phyloP scores from a whole-genome alignment of 2,113 vertebrate genomes.

The Meriones unguiculatus region DNA sequence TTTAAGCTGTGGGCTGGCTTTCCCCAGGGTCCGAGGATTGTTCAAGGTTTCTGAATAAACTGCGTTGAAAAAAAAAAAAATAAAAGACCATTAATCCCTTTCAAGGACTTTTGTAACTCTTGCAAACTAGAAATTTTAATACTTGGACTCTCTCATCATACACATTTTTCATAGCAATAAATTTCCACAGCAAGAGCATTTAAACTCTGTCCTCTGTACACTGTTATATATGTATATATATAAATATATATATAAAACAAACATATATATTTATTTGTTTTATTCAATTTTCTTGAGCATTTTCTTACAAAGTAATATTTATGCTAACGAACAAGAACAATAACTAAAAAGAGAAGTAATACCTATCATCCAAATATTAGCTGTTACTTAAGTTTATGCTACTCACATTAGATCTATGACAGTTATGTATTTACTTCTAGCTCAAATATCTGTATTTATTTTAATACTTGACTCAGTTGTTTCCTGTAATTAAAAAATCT shows the following conservation, averaged over 20 bases:
- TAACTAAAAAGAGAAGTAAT: not conserved
- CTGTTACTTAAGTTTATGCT: not conserved
- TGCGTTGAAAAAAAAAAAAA: no score
- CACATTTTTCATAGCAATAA: not conserved
- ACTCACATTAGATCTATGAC: not conserved
- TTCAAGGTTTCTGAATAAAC: no score
- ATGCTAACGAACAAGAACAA: not conserved
- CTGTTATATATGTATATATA: not conserved
- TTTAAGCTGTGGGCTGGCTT: no score
- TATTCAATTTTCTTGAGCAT: no score
- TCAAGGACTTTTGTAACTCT: not conserved
- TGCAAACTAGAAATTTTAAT: not conserved
- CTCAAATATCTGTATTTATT: not conserved
- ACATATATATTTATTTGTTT: no score
- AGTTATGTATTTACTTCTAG: accelerated
- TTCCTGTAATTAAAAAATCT: not conserved
- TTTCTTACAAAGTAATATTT: not conserved
- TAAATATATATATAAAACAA: no score
- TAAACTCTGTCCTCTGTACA: accelerated
- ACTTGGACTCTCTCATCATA: not conserved
- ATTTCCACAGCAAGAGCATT: not conserved
- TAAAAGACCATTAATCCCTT: not conserved
- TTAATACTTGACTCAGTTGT: not conserved
- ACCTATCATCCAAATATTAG: not conserved
- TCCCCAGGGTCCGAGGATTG: no score